Evolutionary conservation across 2,797 vertebrate genomes (phyloP).

Genomic region (Hippopotamyrus pictus): DNA sequence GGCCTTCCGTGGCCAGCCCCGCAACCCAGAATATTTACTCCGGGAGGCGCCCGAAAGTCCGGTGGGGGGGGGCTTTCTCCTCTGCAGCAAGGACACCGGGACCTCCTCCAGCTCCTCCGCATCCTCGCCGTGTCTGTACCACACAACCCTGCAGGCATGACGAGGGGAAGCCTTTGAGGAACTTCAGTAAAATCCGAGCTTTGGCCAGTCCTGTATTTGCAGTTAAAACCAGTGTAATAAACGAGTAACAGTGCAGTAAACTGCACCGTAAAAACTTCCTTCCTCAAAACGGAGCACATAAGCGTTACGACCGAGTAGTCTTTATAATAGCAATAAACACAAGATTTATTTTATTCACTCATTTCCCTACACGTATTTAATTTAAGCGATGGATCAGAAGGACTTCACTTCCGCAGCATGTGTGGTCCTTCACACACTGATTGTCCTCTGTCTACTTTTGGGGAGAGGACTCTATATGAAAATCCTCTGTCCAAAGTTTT

Average conservation of each 20-base stretch:
- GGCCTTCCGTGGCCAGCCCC: neutral
- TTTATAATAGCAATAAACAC: neutral
- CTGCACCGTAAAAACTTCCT: neutral
- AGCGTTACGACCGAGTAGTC: neutral
- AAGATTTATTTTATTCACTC: neutral
- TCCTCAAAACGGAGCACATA: neutral
- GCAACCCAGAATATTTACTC: neutral
- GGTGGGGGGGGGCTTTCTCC: neutral
- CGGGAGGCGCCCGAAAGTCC: neutral
- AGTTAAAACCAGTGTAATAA: neutral
- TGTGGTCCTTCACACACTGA: neutral
- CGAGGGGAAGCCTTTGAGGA: neutral
- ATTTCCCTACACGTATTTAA: neutral
- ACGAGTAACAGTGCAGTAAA: neutral
- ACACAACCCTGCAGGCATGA: neutral
- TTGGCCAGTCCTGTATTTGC: neutral
- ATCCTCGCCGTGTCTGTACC: neutral
- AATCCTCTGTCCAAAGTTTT: neutral
- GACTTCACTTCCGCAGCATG: neutral
- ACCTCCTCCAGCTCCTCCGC: neutral
- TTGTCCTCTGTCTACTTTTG: neutral
- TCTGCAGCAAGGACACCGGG: neutral
- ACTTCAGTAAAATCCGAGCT: neutral
- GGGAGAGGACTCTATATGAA: neutral
- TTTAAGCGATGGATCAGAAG: neutral